Evolutionary conservation across 2,888 invertebrate genomes (phyloP).

Genomic region (Diogma glabrata): DNA sequence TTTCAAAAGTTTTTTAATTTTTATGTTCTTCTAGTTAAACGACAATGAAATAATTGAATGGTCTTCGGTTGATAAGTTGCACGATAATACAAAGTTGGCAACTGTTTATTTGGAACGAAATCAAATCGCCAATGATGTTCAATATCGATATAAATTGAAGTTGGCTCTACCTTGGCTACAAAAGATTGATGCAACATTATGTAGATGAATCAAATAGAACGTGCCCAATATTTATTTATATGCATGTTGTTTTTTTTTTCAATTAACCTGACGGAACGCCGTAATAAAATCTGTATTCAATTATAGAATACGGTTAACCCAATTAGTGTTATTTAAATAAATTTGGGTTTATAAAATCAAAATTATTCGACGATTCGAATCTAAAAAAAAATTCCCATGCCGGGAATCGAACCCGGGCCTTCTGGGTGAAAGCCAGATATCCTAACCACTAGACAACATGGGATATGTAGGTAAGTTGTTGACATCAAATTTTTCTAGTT

Average conservation of each 20-base stretch:
- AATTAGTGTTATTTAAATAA: neutral
- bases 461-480: too few relatives aligned
- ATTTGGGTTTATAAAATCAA: too few relatives aligned
- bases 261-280: too few relatives aligned
- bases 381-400: conserved; percentile 9
- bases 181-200: conserved; percentile 93
- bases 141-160: conserved; percentile 85
- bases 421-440: conserved; percentile 11
- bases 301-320: too few relatives aligned
- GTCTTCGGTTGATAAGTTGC: conserved; percentile 66
- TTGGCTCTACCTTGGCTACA: conserved; percentile 66
- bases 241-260: too few relatives aligned
- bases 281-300: too few relatives aligned
- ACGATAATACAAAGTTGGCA: conserved; percentile 49
- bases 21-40: conserved; percentile 57
- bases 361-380: too few relatives aligned
- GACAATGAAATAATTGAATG: conserved; percentile 80
- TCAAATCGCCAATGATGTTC: conserved; percentile 71
- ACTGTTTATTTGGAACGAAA: conserved; percentile 94
- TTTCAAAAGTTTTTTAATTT: conserved; percentile 3
- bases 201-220: conserved; percentile 37
- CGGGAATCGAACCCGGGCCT: conserved; percentile 13
- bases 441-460: conserved; percentile 15
- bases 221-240: too few relatives aligned
- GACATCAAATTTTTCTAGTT: too few relatives aligned